A percentile compares a stretch with the other conserved stretches of the same genome.
Conservation (phyloP, 2,797 vertebrate genomes). For the Lithobates sylvaticus region DNA sequence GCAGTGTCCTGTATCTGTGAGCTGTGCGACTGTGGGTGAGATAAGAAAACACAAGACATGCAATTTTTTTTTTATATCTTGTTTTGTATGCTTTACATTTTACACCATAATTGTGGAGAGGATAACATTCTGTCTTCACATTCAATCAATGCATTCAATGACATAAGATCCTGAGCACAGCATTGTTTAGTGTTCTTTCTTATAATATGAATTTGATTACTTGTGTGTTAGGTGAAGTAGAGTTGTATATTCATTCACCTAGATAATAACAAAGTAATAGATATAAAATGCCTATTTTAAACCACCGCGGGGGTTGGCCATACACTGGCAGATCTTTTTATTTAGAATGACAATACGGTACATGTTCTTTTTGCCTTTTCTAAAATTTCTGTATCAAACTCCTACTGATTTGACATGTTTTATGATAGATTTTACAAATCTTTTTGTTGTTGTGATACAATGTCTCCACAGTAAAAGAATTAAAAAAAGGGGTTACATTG, state of each 20-base stretch:
- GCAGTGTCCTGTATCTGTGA: slow-evolving; percentile 56
- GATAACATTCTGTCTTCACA: too few relatives aligned
- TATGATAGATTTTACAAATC: background rate
- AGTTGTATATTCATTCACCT: background rate
- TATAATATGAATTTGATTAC: too few relatives aligned
- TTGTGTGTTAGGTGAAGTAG: background rate
- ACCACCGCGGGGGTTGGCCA: too few relatives aligned
- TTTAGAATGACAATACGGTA: background rate
- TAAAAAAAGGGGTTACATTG: too few relatives aligned
- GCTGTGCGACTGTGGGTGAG: slow-evolving; percentile 61
- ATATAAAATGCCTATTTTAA: background rate
- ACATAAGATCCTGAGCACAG: background rate
- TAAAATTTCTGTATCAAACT: too few relatives aligned
- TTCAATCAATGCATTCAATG: background rate
- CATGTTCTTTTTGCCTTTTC: background rate
- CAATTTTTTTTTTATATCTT: background rate
- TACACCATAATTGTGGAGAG: too few relatives aligned
- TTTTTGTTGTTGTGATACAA: background rate
- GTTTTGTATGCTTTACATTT: too few relatives aligned
- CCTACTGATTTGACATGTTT: background rate
- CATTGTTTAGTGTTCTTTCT: background rate
- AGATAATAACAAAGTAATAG: background rate
- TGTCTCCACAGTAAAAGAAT: background rate
- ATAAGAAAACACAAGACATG: background rate
- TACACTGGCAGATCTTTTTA: background rate